Base-by-base conservation (phyloP, 1,140 invertebrate genomes). In the Diorhabda sublineata region DNA sequence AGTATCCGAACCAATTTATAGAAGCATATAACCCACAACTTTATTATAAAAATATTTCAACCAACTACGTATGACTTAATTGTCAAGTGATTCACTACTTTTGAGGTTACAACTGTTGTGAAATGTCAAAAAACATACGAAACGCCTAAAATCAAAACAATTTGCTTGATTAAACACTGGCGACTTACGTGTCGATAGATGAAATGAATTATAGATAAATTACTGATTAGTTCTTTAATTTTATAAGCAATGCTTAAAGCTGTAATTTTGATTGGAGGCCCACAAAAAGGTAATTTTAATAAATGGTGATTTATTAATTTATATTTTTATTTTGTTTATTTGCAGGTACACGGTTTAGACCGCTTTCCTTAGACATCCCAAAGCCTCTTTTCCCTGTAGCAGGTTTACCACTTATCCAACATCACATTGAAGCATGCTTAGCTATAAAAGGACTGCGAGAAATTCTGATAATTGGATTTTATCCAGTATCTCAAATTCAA, bases 311-410 rank as follows among this genome's bases (percentile, higher is more conserved):
- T 11, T 9, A 66, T 66, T 58, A 45, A 58, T 45, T 41, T 6
- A 67, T 62, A 47, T 45, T 67, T 52, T 42, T 6, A 57, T 52
- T n/a, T 71, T 26, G 41, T 47, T 72, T 79, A 70, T 72, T 78
- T 79, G 73, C 79, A 98, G 96, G 96, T 8, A 99, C 97, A 7
- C 85, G 98, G 67, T 99, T 99, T 81, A 89, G 98, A 4, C 98
- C 98, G 0, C 83, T 99, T 3, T 99, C 97, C 0, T 82, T 99
- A 70, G 96, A 99, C 79, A 89, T 95, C 52, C 97, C 98, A 3
- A 99, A 99, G 79, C 97, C 97, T 0, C 78, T 99, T 4, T 99
- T 99, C 82, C 97, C 97, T 4, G 91, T 99, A 11, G 98, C 96
- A 69, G 98, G 98, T 2, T 83, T 96, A 42, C 95, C 95, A 3